These are phyloP conservation scores for Zele albiditarsus DNA, from an alignment of 2,888 invertebrate species.

Conservation along the genomic window DNA sequence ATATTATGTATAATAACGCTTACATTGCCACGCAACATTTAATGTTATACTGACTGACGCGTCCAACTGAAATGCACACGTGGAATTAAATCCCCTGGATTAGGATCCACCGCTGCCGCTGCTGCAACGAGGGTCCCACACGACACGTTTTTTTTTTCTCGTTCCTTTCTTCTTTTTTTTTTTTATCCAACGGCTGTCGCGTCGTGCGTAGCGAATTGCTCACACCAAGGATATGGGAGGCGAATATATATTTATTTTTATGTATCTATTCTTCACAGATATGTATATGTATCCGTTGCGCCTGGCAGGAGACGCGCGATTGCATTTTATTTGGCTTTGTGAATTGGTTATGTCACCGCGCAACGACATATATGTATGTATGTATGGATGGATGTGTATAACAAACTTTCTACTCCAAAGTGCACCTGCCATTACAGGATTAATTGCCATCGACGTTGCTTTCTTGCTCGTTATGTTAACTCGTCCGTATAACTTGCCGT, in stretches of 20 bases:
- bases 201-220: conserved; percentile 38
- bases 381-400: not conserved
- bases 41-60: conserved; percentile 34
- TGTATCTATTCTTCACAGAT: not conserved
- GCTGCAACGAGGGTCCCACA: conserved; percentile 43
- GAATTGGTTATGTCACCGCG: conserved; percentile 13
- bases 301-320: not conserved
- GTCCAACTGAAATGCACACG: conserved; percentile 49
- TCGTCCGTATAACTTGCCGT: conserved; percentile 29
- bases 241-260: not conserved
- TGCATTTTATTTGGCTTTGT: conserved; percentile 34
- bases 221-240: not conserved
- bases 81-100: conserved; percentile 55
- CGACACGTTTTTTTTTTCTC: conserved; percentile 29
- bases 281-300: not conserved
- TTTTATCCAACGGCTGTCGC: conserved; percentile 41
- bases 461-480: conserved; percentile 26
- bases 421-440: conserved; percentile 29
- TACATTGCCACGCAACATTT: not conserved
- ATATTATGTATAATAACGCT: not conserved
- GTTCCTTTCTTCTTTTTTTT: conserved; percentile 12
- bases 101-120: conserved; percentile 48
- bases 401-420: conserved; percentile 32
- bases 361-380: not conserved
- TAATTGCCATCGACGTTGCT: conserved; percentile 31